phyloP scores from a whole-genome alignment of 2,797 vertebrate genomes.

The Poecilia gillii region DNA sequence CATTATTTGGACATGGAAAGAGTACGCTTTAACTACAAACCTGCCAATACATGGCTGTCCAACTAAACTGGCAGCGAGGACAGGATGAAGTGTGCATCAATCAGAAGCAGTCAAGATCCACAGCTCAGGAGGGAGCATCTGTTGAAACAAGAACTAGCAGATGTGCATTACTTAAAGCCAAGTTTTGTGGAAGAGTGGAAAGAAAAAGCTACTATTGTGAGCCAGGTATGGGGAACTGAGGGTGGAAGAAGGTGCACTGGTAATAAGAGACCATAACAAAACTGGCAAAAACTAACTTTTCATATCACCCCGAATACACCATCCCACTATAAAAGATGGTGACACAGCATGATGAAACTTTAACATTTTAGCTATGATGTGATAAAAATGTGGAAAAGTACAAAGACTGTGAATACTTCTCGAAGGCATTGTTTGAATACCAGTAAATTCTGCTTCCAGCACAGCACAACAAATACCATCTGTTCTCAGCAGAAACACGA shows the following conservation, averaged over 20 bases:
- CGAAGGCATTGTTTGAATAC: slow-evolving; percentile 23
- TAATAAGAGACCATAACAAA: background rate
- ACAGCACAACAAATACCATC: slow-evolving; percentile 31
- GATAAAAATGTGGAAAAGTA: background rate
- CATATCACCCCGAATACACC: background rate
- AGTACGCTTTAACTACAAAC: background rate
- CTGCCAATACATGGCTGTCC: background rate
- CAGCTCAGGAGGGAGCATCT: background rate
- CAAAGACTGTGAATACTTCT: background rate
- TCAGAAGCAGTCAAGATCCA: background rate
- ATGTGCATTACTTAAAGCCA: background rate
- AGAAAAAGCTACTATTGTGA: background rate
- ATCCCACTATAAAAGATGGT: background rate
- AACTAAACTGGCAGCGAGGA: background rate
- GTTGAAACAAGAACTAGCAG: background rate
- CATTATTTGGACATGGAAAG: background rate
- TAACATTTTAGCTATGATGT: background rate
- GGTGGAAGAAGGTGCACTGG: background rate
- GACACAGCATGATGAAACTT: background rate
- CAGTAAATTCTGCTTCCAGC: slow-evolving; percentile 35
- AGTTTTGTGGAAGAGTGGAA: background rate
- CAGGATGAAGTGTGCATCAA: background rate
- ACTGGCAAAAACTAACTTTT: background rate
- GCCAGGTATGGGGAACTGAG: too few relatives aligned
- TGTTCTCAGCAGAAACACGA: slow-evolving; percentile 32